Conservation (phyloP, 2,888 invertebrate species). For the Lithosia quadra region DNA sequence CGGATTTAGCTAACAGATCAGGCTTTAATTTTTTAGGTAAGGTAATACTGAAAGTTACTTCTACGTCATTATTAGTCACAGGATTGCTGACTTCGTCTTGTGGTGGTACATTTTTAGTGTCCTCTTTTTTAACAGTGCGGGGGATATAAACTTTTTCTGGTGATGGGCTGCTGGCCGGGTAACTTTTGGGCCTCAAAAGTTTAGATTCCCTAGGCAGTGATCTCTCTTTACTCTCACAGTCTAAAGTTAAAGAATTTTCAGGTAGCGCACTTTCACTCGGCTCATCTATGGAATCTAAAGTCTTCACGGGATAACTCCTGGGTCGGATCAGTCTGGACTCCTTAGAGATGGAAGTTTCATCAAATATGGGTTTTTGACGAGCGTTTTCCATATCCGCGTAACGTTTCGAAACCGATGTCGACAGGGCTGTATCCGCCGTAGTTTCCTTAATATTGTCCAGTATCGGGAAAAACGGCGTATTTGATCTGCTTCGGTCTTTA, state of each 20-base stretch:
- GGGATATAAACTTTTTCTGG: constrained; percentile 76
- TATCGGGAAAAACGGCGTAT: constrained; percentile 83
- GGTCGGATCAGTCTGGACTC: constrained; percentile 84
- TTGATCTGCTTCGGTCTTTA: constrained; percentile 81
- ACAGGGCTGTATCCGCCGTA: constrained; percentile 63
- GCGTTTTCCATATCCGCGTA: constrained; percentile 50
- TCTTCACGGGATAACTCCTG: constrained; percentile 87
- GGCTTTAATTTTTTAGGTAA: constrained; percentile 73
- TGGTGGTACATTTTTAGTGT: constrained; percentile 55
- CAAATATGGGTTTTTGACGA: constrained; percentile 60
- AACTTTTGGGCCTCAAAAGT: constrained; percentile 87
- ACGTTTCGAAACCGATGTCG: constrained; percentile 51
- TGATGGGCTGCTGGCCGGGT: constrained; percentile 83
- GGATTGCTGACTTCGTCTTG: constrained; percentile 53
- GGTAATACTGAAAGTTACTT: constrained; percentile 82
- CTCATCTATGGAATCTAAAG: constrained; percentile 69
- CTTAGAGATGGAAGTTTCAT: constrained; percentile 63
- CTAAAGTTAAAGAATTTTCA: constrained; percentile 57
- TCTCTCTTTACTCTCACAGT: constrained; percentile 61
- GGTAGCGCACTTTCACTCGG: constrained; percentile 55
- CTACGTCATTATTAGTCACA: constrained; percentile 72
- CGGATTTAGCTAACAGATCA: constrained; percentile 54
- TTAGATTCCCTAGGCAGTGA: constrained; percentile 72
- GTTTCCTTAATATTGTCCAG: constrained; percentile 82
- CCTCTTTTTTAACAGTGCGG: constrained; percentile 66